These are phyloP conservation scores for Pteropus rufus DNA, from an alignment of 2,797 vertebrate genomes.

Conservation along the genomic window DNA sequence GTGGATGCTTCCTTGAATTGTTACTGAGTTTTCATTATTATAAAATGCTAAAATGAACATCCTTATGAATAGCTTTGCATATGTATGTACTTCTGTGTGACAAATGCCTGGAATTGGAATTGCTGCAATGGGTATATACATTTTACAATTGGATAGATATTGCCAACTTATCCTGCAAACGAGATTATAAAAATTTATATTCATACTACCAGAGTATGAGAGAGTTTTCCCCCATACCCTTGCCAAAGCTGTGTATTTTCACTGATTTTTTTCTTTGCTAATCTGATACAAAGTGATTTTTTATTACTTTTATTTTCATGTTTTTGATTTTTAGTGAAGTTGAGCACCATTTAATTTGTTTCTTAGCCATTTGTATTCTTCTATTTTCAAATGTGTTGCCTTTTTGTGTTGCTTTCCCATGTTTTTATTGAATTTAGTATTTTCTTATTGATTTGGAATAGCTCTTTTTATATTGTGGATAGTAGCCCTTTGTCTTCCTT, in stretches of 20 bases:
- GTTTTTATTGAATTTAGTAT: slow-evolving; percentile 19
- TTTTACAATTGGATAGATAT: not conserved
- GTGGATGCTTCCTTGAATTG: slow-evolving; percentile 4
- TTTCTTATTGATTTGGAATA: slow-evolving; percentile 3
- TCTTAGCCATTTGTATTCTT: not conserved
- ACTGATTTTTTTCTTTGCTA: slow-evolving; percentile 16
- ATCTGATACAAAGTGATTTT: not conserved
- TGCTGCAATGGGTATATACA: not conserved
- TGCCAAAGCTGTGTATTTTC: not conserved
- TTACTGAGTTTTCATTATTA: slow-evolving; percentile 20
- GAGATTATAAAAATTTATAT: slow-evolving; percentile 8
- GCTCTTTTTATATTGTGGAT: not conserved
- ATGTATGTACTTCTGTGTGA: not conserved
- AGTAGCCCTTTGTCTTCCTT: not conserved
- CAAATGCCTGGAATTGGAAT: slow-evolving; percentile 20
- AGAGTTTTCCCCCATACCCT: not conserved
- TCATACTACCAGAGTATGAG: not conserved
- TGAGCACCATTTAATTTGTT: slow-evolving; percentile 2
- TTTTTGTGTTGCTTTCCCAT: not conserved
- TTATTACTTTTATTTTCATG: not conserved
- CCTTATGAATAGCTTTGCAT: not conserved
- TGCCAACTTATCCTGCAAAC: not conserved
- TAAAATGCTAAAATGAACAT: not conserved
- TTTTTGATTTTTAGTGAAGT: slow-evolving; percentile 25
- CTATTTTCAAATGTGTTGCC: not conserved